These are phyloP conservation scores for Tonatia bakeri DNA, from an alignment of 2,113 vertebrate species.

Conservation along the genomic window DNA sequence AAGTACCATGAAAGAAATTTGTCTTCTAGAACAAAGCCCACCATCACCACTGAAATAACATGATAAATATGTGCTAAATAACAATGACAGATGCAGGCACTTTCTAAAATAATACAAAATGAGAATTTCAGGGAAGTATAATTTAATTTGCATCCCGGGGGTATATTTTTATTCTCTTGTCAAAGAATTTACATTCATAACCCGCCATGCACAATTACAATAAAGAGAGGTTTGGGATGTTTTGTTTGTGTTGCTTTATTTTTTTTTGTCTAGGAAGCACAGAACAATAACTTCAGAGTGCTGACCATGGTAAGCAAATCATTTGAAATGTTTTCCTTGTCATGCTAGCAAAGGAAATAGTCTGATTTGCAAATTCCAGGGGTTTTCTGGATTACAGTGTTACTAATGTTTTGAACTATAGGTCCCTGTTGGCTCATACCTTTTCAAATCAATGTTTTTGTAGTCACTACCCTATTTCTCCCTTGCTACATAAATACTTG, in stretches of 20 bases:
- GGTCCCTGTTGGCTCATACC: not conserved
- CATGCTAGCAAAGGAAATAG: slow-evolving; percentile 35
- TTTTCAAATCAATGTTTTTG: slow-evolving; percentile 30
- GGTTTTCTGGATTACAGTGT: not conserved
- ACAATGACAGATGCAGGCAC: slow-evolving; percentile 45
- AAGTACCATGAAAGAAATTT: slow-evolving; percentile 53
- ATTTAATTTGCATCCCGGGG: slow-evolving; percentile 61
- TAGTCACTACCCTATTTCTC: not conserved
- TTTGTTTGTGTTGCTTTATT: slow-evolving; percentile 11
- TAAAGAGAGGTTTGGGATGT: slow-evolving; percentile 13
- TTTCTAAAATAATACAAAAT: slow-evolving; percentile 68
- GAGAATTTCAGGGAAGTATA: slow-evolving; percentile 39
- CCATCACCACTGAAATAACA: slow-evolving; percentile 41
- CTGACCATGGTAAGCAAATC: slow-evolving; percentile 29
- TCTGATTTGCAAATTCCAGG: slow-evolving; percentile 23
- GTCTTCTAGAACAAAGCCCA: slow-evolving; percentile 47
- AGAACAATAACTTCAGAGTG: slow-evolving; percentile 22
- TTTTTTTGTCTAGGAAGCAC: not conserved
- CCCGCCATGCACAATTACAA: slow-evolving; percentile 35
- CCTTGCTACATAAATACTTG: not conserved
- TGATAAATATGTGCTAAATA: slow-evolving; percentile 65
- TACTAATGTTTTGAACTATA: not conserved
- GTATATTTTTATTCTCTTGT: slow-evolving; percentile 59
- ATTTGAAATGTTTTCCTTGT: slow-evolving; percentile 55
- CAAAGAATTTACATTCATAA: slow-evolving; percentile 66